These are phyloP conservation scores for Conistra vaccinii DNA, from an alignment of 2,888 invertebrate genomes.

Conservation along the genomic window DNA sequence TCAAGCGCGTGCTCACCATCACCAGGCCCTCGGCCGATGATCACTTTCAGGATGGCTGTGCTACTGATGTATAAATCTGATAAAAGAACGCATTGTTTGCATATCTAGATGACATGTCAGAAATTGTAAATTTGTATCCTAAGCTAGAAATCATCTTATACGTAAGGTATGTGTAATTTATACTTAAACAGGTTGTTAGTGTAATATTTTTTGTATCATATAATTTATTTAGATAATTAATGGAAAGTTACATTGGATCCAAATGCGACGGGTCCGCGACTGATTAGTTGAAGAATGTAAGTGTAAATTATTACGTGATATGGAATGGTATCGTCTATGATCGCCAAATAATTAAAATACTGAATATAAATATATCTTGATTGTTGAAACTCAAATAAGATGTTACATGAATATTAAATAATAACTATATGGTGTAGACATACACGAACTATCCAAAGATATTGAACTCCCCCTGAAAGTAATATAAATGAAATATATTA, in stretches of 20 bases:
- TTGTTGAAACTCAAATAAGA: slow-evolving; percentile 85
- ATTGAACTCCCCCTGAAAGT: slow-evolving; percentile 75
- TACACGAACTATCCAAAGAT: slow-evolving; percentile 78
- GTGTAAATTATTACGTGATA: slow-evolving; percentile 88
- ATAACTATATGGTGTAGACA: slow-evolving; percentile 65
- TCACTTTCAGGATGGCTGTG: slow-evolving; percentile 97
- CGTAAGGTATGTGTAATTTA: slow-evolving; percentile 83
- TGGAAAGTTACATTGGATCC: slow-evolving; percentile 89
- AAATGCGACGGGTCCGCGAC: slow-evolving; percentile 86
- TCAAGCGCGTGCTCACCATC: slow-evolving; percentile 95
- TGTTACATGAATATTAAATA: slow-evolving; percentile 78
- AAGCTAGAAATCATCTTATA: slow-evolving; percentile 79
- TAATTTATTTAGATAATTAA: slow-evolving; percentile 89
- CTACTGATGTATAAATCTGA: slow-evolving; percentile 94
- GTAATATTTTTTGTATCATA: slow-evolving; percentile 90
- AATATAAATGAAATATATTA: slow-evolving; percentile 70
- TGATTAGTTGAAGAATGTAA: slow-evolving; percentile 90
- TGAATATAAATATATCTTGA: slow-evolving; percentile 81
- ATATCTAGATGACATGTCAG: slow-evolving; percentile 78
- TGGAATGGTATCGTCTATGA: slow-evolving; percentile 87
- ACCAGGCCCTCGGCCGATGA: slow-evolving; percentile 97
- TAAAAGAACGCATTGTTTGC: slow-evolving; percentile 66
- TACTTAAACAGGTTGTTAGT: slow-evolving; percentile 83
- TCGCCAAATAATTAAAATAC: slow-evolving; percentile 89
- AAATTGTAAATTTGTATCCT: slow-evolving; percentile 81